phyloP scores from a whole-genome alignment of 2,888 invertebrate species.

The Epinotia demarniana region DNA sequence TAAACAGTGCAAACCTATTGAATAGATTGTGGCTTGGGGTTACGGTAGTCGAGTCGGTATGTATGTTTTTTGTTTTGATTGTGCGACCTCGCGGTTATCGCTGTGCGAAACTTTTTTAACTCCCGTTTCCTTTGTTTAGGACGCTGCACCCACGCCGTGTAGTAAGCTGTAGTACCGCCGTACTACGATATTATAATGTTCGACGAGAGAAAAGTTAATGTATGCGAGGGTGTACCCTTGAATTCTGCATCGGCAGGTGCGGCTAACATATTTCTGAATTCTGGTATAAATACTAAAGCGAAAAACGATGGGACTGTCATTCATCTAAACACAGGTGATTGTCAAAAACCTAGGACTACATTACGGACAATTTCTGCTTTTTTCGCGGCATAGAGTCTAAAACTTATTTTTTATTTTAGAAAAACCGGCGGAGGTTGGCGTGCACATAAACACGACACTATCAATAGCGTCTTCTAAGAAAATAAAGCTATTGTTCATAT shows the following conservation, averaged over 20 bases:
- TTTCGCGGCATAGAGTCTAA: slow-evolving; percentile 23
- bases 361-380: background rate
- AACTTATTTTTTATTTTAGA: slow-evolving; percentile 63
- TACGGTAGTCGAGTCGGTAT: slow-evolving; percentile 55
- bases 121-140: slow-evolving; percentile 79
- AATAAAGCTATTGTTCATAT: slow-evolving; percentile 75
- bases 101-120: slow-evolving; percentile 67
- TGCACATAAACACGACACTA: slow-evolving; percentile 79
- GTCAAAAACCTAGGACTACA: slow-evolving; percentile 45
- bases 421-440: slow-evolving; percentile 75
- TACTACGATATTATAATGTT: slow-evolving; percentile 71
- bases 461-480: slow-evolving; percentile 82
- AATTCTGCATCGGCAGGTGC: slow-evolving; percentile 73
- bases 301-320: slow-evolving; percentile 77
- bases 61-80: slow-evolving; percentile 60
- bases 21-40: slow-evolving; percentile 37
- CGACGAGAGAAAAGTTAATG: slow-evolving; percentile 72
- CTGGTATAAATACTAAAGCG: slow-evolving; percentile 71
- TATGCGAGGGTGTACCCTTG: slow-evolving; percentile 75
- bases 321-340: slow-evolving; percentile 79
- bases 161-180: slow-evolving; percentile 65
- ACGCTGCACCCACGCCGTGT: slow-evolving; percentile 70
- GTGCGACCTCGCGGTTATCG: slow-evolving; percentile 67
- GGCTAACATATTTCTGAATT: slow-evolving; percentile 78
- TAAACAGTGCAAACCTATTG: slow-evolving; percentile 43